Evolutionary conservation across 1,140 invertebrate species (phyloP), one percentile per base, ranked within the genome.

Genomic region (Drosophila pectinifera): DNA sequence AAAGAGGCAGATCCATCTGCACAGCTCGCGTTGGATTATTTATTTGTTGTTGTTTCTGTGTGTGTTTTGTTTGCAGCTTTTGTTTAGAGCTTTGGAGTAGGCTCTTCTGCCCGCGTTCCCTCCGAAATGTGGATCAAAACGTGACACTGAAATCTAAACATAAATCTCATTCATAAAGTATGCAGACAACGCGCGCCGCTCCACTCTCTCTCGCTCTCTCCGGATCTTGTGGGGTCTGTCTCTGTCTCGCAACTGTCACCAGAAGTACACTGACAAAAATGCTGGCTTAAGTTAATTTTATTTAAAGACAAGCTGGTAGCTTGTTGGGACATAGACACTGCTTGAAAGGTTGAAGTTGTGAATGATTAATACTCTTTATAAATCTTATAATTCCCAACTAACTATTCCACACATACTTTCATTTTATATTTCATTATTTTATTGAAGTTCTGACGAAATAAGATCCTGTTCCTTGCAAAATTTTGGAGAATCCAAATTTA

Each of bases 61-160:
- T 31, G 8, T 31, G 28, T 39, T 56, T 28, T 31, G 5, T 41
- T 39, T 39, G 36, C 34, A 5, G 28, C 48, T 43, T 57, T 43
- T 42, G 13, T 36, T 58, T 41, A 38, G 31, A n/a, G 34, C 48
- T 42, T 48, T 41, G 36, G 31, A 53, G 49, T 26, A 14, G 20
- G 43, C 24, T 41, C 20, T 31, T 36, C n/a, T 28, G 24, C 20
- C 24, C 46, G 57, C 57, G 36, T 67, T 76, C 36, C 38, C 42
- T 59, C 59, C 49, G 55, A 79, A 88, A 86, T 73, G 79, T 86
- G 79, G 83, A 86, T 83, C 83, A 86, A 86, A 86, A 86, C 83
- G 83, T 86, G 83, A 86, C 83, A 86, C 79, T 83, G 83, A 86
- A 86, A 86, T 83, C 83, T 73, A 88, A 86, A 67, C 83, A 86